A percentile compares a stretch with the other conserved stretches of the same genome.
phyloP scores from a whole-genome alignment of 2,797 vertebrate species.

The Babyrousa celebensis region DNA sequence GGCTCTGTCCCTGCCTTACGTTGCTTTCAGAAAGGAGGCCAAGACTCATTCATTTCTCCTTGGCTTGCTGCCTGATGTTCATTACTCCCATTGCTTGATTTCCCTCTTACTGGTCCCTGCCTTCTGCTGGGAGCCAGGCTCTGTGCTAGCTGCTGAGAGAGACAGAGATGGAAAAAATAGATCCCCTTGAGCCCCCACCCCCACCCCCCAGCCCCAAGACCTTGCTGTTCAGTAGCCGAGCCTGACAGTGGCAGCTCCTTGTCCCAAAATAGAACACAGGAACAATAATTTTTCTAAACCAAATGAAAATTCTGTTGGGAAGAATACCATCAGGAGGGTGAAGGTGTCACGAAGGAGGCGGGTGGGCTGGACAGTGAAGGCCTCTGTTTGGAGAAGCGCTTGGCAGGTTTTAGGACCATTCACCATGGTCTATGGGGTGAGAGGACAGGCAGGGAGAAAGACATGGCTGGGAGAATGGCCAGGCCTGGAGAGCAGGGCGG shows the following conservation, averaged over 20 bases:
- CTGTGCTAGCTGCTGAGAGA: not conserved
- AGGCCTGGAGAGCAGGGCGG: too few relatives aligned
- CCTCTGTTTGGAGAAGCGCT: not conserved
- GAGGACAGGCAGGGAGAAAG: not conserved
- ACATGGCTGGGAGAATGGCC: accelerated
- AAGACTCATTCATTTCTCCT: slow-evolving; percentile 73
- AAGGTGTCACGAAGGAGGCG: not conserved
- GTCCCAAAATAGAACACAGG: not conserved
- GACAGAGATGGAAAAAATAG: not conserved
- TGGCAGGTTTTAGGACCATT: accelerated
- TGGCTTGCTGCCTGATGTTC: slow-evolving; percentile 78
- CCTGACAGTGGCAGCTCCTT: not conserved
- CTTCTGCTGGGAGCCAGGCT: slow-evolving; percentile 46
- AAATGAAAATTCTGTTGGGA: not conserved
- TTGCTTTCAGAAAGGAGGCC: slow-evolving; percentile 62
- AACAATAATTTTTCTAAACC: not conserved
- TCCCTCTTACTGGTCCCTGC: slow-evolving; percentile 50
- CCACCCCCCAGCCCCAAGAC: too few relatives aligned
- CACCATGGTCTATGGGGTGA: accelerated
- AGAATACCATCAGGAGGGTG: not conserved
- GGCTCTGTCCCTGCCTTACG: not conserved
- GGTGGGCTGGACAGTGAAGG: not conserved
- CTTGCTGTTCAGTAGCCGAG: not conserved
- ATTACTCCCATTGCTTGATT: slow-evolving; percentile 68
- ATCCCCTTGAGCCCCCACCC: accelerated